phyloP scores from a whole-genome alignment of 2,797 vertebrate genomes.

The Aotus griseimembra region DNA sequence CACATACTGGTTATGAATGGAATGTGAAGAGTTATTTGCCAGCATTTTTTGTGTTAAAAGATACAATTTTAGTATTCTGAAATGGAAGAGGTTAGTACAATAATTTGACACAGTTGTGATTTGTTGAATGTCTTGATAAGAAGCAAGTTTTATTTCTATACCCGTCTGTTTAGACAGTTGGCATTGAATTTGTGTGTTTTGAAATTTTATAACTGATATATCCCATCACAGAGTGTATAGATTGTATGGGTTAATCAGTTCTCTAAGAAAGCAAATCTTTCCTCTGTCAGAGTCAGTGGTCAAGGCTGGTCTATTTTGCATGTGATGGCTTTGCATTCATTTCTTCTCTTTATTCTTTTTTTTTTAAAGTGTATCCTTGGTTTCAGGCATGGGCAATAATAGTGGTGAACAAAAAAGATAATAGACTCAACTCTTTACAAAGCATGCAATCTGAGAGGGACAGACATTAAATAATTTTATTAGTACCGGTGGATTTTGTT shows the following conservation, averaged over 20 bases:
- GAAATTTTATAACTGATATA: neutral
- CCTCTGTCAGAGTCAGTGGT: neutral
- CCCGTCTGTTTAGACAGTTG: neutral
- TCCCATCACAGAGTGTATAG: neutral
- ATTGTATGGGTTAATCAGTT: conserved; percentile 8
- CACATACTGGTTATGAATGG: neutral
- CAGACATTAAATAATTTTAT: conserved; percentile 39
- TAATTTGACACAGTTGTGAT: neutral
- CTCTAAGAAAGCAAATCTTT: conserved; percentile 43
- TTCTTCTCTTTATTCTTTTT: conserved; percentile 26
- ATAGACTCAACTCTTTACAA: conserved; percentile 38
- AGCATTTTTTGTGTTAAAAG: neutral
- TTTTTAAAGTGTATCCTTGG: conserved; percentile 38
- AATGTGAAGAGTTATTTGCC: neutral
- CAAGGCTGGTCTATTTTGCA: neutral
- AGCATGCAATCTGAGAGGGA: neutral
- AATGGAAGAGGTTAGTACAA: neutral
- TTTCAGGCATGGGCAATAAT: conserved; percentile 11
- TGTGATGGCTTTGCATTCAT: conserved; percentile 24
- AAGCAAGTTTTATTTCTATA: neutral
- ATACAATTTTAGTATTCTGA: neutral
- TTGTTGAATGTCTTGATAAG: conserved; percentile 10
- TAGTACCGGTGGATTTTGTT: conserved; percentile 7
- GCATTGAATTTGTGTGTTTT: conserved; percentile 37
- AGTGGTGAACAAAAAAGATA: conserved; percentile 38